Evolutionary conservation across 2,797 vertebrate species (phyloP).

Genomic region (Petrocephalus schoutedeni): DNA sequence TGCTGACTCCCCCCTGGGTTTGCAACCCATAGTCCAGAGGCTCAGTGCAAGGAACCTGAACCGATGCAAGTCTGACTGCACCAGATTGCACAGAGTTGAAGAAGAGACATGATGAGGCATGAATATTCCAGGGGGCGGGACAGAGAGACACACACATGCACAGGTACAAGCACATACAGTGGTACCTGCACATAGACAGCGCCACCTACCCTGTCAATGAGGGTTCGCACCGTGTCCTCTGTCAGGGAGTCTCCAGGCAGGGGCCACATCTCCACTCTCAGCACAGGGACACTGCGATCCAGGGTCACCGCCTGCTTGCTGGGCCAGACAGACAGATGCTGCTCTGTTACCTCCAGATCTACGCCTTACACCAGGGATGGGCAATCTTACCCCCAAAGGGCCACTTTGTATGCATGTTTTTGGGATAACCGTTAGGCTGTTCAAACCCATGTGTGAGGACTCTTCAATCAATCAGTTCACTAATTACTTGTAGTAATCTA

Average conservation of each 20-base stretch:
- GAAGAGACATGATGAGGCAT: neutral
- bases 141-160: neutral
- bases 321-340: slow-evolving; percentile 25
- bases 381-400: too few species aligned
- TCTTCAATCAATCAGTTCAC: too few species aligned
- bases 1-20: neutral
- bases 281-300: slow-evolving; percentile 71
- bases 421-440: too few species aligned
- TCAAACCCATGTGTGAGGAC: too few species aligned
- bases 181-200: neutral
- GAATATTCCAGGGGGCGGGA: neutral
- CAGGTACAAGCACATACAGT: neutral
- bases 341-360: neutral
- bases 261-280: slow-evolving; percentile 90
- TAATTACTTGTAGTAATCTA: too few species aligned
- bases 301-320: slow-evolving; percentile 67
- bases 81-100: neutral
- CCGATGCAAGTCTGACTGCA: neutral
- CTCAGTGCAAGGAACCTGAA: neutral
- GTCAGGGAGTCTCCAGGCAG: slow-evolving; percentile 75
- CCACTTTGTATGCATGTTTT: too few species aligned
- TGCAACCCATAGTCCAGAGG: neutral
- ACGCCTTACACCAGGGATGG: neutral
- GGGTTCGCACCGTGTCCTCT: slow-evolving; percentile 72
- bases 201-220: slow-evolving; percentile 78